Conservation (phyloP, 2,113 vertebrate species). For the Pavo muticus region DNA sequence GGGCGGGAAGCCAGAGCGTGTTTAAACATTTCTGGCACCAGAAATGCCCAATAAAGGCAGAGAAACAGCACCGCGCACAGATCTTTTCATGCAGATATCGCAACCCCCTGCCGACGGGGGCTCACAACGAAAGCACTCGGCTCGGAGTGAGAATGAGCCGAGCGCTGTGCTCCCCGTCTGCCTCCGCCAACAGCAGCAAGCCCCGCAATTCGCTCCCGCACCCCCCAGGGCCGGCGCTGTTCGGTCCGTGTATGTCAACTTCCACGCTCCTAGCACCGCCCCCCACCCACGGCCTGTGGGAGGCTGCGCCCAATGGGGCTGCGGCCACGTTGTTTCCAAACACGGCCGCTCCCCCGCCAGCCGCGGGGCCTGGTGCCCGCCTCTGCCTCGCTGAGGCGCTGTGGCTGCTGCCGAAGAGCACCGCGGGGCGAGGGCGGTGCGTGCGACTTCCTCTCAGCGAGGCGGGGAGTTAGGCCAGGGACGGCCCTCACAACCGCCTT, state of each 20-base stretch:
- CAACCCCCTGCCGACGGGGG: fast-evolving
- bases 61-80: not conserved
- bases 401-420: not conserved
- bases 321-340: slow-evolving; percentile 49
- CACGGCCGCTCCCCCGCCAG: not conserved
- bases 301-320: slow-evolving; percentile 23
- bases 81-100: no score
- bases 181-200: not conserved
- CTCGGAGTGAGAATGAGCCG: not conserved
- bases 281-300: not conserved
- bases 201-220: not conserved
- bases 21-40: not conserved
- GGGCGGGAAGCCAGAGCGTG: not conserved
- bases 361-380: not conserved
- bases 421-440: not conserved
- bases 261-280: not conserved
- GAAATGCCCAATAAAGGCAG: no score
- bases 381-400: not conserved
- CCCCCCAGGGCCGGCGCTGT: no score
- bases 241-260: no score
- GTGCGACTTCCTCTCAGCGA: no score
- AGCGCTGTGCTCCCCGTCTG: no score
- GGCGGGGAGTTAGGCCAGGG: not conserved
- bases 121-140: not conserved
- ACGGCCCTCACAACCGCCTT: not conserved